Percentiles rank a stretch among this genome's conserved stretches.
Evolutionary conservation across 2,113 vertebrate genomes (phyloP).

Genomic region (Ifrita kowaldi): DNA sequence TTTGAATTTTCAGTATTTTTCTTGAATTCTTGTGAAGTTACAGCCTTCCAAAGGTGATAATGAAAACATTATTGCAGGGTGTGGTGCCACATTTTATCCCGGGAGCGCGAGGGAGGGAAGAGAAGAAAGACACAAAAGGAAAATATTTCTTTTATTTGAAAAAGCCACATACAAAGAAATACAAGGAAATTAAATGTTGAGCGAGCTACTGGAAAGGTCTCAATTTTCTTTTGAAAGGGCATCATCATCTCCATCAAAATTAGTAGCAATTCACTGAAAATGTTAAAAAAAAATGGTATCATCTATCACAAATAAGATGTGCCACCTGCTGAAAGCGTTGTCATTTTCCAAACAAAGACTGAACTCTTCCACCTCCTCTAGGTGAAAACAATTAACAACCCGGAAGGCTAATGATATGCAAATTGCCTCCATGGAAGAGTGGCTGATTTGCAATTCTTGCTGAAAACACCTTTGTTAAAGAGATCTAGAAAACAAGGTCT

Average conservation of each 20-base stretch:
- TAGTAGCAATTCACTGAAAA: neutral
- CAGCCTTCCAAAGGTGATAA: neutral
- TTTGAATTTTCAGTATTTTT: neutral
- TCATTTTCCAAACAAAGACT: slow-evolving; percentile 50
- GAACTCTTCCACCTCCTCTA: slow-evolving; percentile 52
- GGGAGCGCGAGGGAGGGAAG: neutral
- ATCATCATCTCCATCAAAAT: slow-evolving; percentile 4
- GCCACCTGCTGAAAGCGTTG: neutral
- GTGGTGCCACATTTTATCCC: neutral
- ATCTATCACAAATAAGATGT: neutral
- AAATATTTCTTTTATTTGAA: neutral
- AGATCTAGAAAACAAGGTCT: slow-evolving; percentile 44
- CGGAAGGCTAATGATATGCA: slow-evolving; percentile 60
- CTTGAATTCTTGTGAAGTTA: neutral
- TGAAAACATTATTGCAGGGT: neutral
- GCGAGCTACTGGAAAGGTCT: slow-evolving; percentile 1
- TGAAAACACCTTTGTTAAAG: slow-evolving; percentile 48
- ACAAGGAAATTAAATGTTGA: neutral
- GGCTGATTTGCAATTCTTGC: slow-evolving; percentile 58
- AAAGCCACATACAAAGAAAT: neutral
- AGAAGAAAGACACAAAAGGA: neutral
- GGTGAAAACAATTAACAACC: slow-evolving; percentile 59
- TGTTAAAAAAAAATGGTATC: neutral
- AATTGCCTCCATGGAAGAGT: slow-evolving; percentile 48
- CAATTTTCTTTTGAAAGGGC: slow-evolving; percentile 43